Evolutionary conservation across 2,113 vertebrate species (phyloP).

Genomic region (Dipodomys spectabilis): DNA sequence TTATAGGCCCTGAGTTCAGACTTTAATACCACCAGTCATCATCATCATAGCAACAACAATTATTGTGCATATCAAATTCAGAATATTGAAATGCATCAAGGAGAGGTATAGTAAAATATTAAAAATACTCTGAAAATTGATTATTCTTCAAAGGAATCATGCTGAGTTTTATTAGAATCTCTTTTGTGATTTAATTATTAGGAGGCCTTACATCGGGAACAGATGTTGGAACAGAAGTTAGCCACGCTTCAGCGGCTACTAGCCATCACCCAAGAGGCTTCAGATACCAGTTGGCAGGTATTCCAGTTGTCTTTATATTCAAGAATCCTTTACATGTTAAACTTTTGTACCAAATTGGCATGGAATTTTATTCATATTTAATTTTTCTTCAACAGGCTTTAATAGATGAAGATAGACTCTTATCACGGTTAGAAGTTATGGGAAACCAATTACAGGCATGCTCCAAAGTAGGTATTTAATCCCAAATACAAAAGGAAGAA

Average conservation of each 20-base stretch:
- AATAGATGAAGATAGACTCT: conserved; percentile 99
- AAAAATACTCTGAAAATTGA: background rate
- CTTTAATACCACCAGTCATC: too few relatives aligned
- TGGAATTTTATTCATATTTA: conserved; percentile 50
- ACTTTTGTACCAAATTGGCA: conserved; percentile 32
- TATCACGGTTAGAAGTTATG: conserved; percentile 99
- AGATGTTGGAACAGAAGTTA: conserved; percentile 99
- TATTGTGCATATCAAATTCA: background rate
- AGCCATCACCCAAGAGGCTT: conserved; percentile 97
- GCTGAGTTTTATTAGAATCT: conserved; percentile 52
- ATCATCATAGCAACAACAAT: too few relatives aligned
- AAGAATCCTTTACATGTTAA: conserved; percentile 29
- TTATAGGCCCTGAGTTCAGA: too few relatives aligned
- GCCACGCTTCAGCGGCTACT: conserved; percentile 97
- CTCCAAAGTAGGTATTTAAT: conserved; percentile 92
- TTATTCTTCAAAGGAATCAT: conserved; percentile 36
- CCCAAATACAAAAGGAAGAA: conserved; percentile 47
- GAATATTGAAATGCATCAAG: background rate
- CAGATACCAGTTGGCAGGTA: conserved; percentile 99
- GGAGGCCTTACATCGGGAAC: conserved; percentile 99
- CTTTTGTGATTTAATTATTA: conserved; percentile 79
- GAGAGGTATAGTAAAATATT: conserved; percentile 4
- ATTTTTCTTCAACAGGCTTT: conserved; percentile 91
- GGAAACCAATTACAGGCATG: conserved; percentile 98
- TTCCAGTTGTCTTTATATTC: conserved; percentile 35